These are phyloP conservation scores for Chironomus striatipennis DNA, from an alignment of 1,140 invertebrate genomes.

Conservation along the genomic window DNA sequence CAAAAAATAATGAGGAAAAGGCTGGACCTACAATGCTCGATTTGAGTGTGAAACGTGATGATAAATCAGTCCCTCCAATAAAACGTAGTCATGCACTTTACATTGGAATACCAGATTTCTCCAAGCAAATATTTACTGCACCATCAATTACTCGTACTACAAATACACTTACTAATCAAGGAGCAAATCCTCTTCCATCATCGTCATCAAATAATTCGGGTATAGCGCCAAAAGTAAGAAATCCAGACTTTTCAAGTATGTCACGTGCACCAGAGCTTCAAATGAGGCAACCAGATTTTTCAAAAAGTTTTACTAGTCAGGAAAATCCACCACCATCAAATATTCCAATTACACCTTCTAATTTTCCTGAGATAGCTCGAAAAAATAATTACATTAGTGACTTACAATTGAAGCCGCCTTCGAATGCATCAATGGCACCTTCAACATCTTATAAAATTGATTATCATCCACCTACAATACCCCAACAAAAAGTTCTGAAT, in stretches of 20 bases:
- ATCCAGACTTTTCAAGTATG: slow-evolving; percentile 25
- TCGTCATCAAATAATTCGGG: background rate
- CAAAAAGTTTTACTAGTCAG: background rate
- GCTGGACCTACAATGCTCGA: background rate
- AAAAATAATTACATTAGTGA: slow-evolving; percentile 27
- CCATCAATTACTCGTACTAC: background rate
- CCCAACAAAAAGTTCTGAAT: background rate
- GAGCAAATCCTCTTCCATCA: background rate
- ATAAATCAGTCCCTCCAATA: slow-evolving; percentile 2
- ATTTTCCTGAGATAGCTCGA: slow-evolving; percentile 26
- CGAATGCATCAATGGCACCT: background rate
- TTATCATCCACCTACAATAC: background rate
- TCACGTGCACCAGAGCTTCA: background rate
- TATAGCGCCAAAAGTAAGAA: slow-evolving; percentile 9
- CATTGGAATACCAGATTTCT: background rate
- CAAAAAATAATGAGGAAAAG: background rate
- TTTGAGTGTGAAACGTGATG: slow-evolving; percentile 5
- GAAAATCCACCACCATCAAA: background rate
- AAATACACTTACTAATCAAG: slow-evolving; percentile 8
- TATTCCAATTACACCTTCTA: slow-evolving; percentile 13
- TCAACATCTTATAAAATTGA: slow-evolving; percentile 2
- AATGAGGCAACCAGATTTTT: slow-evolving; percentile 23
- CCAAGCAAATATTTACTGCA: slow-evolving; percentile 10
- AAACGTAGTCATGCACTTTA: slow-evolving; percentile 8
- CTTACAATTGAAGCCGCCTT: slow-evolving; percentile 25